A percentile compares a stretch with the other conserved stretches of the same genome.
phyloP scores from a whole-genome alignment of 2,888 invertebrate species.

The Pollenia griseotomentosa region DNA sequence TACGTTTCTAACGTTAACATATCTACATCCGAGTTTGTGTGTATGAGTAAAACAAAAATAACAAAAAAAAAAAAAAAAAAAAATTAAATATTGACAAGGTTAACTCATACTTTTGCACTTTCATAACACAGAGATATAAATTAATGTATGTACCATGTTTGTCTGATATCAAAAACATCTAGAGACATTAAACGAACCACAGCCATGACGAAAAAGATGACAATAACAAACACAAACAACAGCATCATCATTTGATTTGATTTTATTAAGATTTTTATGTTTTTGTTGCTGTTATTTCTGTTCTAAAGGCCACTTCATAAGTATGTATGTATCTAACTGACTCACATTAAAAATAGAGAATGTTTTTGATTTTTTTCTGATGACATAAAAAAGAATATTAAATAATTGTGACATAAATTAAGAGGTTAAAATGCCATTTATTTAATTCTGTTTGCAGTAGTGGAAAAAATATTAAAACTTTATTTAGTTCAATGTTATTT shows the following conservation, averaged over 20 bases:
- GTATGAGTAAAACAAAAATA: not conserved
- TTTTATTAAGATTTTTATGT: slow-evolving; percentile 36
- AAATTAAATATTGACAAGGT: slow-evolving; percentile 40
- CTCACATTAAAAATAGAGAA: not conserved
- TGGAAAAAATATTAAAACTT: slow-evolving; percentile 11
- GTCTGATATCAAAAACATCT: slow-evolving; percentile 16
- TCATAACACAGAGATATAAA: slow-evolving; percentile 11
- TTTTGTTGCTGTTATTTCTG: slow-evolving; percentile 10
- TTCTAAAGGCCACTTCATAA: slow-evolving; percentile 37
- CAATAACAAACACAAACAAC: slow-evolving; percentile 9
- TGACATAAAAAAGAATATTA: slow-evolving; percentile 47
- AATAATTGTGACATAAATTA: slow-evolving; percentile 61
- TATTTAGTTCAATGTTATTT: slow-evolving; percentile 29
- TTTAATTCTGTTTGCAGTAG: slow-evolving; percentile 31
- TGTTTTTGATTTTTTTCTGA: slow-evolving; percentile 37
- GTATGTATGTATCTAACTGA: not conserved
- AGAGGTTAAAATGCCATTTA: slow-evolving; percentile 47
- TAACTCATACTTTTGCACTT: slow-evolving; percentile 3
- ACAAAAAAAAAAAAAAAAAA: not conserved
- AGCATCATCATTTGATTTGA: slow-evolving; percentile 29
- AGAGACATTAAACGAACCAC: slow-evolving; percentile 44
- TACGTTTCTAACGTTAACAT: slow-evolving; percentile 37
- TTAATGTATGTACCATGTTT: slow-evolving; percentile 8
- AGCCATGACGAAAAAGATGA: slow-evolving; percentile 34
- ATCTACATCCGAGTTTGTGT: not conserved